These are phyloP conservation scores for Gryllus bimaculatus DNA, from an alignment of 1,140 invertebrate species.

Conservation along the genomic window DNA sequence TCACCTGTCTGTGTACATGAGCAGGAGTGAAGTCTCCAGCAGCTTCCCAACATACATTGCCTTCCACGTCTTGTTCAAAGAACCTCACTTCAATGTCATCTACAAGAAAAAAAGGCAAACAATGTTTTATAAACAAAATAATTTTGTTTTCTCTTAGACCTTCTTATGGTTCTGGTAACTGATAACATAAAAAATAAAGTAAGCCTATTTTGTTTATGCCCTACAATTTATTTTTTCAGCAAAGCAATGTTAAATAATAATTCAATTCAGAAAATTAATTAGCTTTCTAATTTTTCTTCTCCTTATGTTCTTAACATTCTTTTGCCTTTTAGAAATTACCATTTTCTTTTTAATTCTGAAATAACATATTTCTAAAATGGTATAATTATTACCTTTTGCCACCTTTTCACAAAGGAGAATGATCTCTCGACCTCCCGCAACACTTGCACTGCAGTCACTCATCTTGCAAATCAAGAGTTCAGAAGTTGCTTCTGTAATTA, in stretches of 20 bases:
- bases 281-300: not conserved
- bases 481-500: slow-evolving; percentile 43
- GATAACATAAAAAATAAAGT: no score
- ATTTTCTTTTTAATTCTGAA: not conserved
- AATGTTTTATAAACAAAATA: no score
- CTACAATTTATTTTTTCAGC: no score
- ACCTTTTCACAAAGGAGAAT: slow-evolving; percentile 52
- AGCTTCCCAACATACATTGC: not conserved
- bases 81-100: not conserved
- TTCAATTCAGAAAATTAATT: not conserved
- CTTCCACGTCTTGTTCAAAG: not conserved
- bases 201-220: no score
- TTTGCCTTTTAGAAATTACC: not conserved
- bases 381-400: slow-evolving; percentile 39
- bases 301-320: not conserved
- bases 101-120: not conserved
- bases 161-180: no score
- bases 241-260: no score
- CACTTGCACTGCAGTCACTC: slow-evolving; percentile 43
- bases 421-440: slow-evolving; percentile 46
- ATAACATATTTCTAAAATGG: not conserved
- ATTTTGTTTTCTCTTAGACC: no score
- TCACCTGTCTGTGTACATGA: not conserved
- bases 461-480: slow-evolving; percentile 49
- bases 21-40: not conserved